Percentiles rank a stretch among this genome's conserved stretches.
These are phyloP conservation scores for Sycophila texana DNA, from an alignment of 2,888 invertebrate genomes.

Conservation along the genomic window DNA sequence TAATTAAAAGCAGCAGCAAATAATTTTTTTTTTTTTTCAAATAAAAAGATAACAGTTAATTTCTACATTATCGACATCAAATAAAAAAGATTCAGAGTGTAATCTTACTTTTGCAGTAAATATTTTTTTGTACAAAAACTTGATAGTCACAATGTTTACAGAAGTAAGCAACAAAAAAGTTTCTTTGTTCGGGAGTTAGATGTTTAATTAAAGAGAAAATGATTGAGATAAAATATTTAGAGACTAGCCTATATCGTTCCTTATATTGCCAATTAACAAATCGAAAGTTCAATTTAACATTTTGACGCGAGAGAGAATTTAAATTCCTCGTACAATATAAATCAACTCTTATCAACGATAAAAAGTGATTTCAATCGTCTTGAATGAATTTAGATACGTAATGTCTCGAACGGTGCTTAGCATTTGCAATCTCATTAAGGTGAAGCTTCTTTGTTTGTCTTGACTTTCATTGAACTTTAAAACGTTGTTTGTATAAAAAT, in stretches of 20 bases:
- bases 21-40: no score
- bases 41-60: no score
- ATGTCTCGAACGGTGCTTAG: not conserved
- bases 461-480: not conserved
- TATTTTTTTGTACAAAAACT: no score
- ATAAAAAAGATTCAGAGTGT: no score
- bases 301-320: not conserved
- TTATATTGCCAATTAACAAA: slow-evolving; percentile 11
- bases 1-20: no score
- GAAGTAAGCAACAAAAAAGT: not conserved
- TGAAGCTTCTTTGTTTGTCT: not conserved
- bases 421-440: slow-evolving; percentile 3
- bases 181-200: not conserved
- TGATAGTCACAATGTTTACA: no score
- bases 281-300: not conserved
- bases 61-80: no score
- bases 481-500: not conserved
- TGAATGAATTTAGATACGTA: no score
- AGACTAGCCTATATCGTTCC: not conserved
- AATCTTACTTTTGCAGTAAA: no score
- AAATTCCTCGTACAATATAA: no score
- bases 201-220: not conserved
- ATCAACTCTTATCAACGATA: no score
- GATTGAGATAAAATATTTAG: not conserved
- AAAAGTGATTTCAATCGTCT: no score